Base-by-base conservation (phyloP, 2,797 vertebrate species). In the Gadopsis marmoratus region DNA sequence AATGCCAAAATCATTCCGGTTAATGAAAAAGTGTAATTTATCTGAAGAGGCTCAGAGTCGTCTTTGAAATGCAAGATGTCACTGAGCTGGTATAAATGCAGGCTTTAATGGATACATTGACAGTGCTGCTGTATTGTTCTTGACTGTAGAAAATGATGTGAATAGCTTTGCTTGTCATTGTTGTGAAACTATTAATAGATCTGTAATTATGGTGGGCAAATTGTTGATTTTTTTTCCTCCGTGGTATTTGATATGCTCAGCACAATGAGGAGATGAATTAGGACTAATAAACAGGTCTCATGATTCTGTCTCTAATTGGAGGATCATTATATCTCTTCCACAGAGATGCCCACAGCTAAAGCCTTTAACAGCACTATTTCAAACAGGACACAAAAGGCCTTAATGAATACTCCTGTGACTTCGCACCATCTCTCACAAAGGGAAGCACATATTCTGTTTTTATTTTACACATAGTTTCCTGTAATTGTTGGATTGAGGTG, bases 351-450 rank as follows among this genome's bases (percentile, higher is more conserved):
- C 91, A 91, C 86, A 93, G 93, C 93, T 89, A 90, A 89, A 93
- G 89, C 90, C 91, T 92, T 90, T 93, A 92, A 93, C 92, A 88
- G 90, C 89, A 90, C 86, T 86, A 87, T 94, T 93, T 94, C 93
- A 93, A 93, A 94, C 88, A 89, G 89, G 92, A 93, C 91, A 92
- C 88, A 92, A 88, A 93, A 93, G 90, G 90, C 91, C 88, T 95
- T 95, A 95, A 95, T 96, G 94, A 95, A 95, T 94, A 93, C 94
- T 95, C 95, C 87, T 92, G 94, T 94, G 95, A 94, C 93, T 94
- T 93, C 68, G 43, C 82, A 89, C 80, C 87, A 77, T 87, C 81
- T 81, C 78, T 75, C 83, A 91, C 91, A 93, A 93, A 92, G 87
- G 85, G 79, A 91, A 88, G 85, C 86, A 86, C 83, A 91, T 84